Percentiles rank a stretch among this genome's conserved stretches.
Conservation (phyloP, 2,797 vertebrate species). For the Arctocebus calabarensis region DNA sequence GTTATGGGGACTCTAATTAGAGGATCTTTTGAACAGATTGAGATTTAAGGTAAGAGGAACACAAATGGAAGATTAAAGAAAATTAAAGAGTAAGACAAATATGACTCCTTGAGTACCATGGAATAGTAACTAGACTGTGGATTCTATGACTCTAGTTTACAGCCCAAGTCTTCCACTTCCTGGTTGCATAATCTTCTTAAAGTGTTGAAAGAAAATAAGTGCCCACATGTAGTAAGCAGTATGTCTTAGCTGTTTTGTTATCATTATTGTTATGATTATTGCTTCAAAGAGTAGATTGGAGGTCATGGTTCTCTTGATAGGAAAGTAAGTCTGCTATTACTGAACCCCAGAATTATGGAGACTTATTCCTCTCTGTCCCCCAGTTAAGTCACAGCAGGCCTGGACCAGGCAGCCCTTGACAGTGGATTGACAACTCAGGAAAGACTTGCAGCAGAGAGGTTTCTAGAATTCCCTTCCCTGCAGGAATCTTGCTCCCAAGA, state of each 20-base stretch:
- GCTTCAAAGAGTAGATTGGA: not conserved
- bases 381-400: no score
- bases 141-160: not conserved
- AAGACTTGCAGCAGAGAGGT: not conserved
- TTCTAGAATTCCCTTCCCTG: not conserved
- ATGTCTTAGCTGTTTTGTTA: not conserved
- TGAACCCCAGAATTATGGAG: not conserved
- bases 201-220: not conserved
- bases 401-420: not conserved
- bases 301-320: not conserved
- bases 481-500: not conserved
- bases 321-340: not conserved
- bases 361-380: not conserved
- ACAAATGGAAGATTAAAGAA: not conserved
- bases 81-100: not conserved
- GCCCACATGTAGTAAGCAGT: not conserved
- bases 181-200: not conserved
- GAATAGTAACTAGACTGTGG: not conserved
- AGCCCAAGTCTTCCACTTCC: not conserved
- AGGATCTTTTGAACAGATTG: not conserved
- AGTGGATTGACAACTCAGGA: not conserved
- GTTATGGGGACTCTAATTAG: not conserved
- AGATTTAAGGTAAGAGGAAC: not conserved
- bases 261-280: not conserved
- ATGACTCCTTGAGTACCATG: not conserved